Evolutionary conservation across 2,888 invertebrate species (phyloP).

Genomic region (Amblyjoppa fuscipennis): DNA sequence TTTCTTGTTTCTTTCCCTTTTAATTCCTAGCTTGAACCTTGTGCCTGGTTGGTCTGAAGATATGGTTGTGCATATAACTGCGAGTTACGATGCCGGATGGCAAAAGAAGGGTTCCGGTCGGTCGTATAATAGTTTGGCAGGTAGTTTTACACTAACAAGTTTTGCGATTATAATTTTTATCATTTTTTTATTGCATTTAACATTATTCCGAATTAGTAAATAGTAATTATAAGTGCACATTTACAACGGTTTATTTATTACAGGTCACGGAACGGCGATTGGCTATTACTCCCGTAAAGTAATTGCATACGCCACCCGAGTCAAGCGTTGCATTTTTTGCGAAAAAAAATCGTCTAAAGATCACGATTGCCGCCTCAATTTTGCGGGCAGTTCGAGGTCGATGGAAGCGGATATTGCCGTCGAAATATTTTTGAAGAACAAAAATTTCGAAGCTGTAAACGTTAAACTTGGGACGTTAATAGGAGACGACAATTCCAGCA

Average conservation of each 20-base stretch:
- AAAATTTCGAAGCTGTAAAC: slow-evolving; percentile 25
- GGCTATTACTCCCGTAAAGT: slow-evolving; percentile 7
- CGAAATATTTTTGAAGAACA: slow-evolving; percentile 49
- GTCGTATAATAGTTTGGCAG: slow-evolving; percentile 35
- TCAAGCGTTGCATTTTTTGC: slow-evolving; percentile 17
- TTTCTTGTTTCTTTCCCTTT: neutral
- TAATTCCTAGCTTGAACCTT: slow-evolving; percentile 18
- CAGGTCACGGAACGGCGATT: slow-evolving; percentile 29
- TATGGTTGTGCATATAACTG: slow-evolving; percentile 13
- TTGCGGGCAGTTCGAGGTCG: slow-evolving; percentile 58
- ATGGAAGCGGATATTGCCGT: slow-evolving; percentile 67
- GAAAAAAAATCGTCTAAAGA: slow-evolving; percentile 18
- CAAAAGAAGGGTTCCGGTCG: slow-evolving; percentile 2
- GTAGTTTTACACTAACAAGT: slow-evolving; percentile 8
- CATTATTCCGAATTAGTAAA: neutral
- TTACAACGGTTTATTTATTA: slow-evolving; percentile 19
- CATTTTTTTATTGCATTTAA: slow-evolving; percentile 3
- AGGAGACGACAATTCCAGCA: slow-evolving; percentile 69
- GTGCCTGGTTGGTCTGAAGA: slow-evolving; percentile 21
- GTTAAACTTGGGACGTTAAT: slow-evolving; percentile 56
- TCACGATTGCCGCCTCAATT: slow-evolving; percentile 62
- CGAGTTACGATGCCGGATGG: slow-evolving; percentile 34
- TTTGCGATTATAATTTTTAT: neutral
- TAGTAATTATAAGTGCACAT: neutral
- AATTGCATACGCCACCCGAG: slow-evolving; percentile 2